Evolutionary conservation across 2,888 invertebrate species (phyloP), one percentile per base, ranked within the genome.

Genomic region (Drosophila atripex): DNA sequence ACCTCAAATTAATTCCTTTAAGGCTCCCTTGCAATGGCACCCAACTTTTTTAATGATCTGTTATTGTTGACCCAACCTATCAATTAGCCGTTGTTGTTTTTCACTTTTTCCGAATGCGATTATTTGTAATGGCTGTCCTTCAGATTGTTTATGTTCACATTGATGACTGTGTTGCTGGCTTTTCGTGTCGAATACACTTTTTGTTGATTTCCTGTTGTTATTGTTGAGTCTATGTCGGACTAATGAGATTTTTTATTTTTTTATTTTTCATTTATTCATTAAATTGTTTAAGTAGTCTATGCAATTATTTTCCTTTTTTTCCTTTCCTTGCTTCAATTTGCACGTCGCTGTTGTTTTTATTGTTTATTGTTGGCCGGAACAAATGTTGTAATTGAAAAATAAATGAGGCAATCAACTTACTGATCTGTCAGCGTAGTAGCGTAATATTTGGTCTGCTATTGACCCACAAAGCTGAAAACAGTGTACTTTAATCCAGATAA

Each of bases 371-470:
- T 71, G 73, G 73, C 66, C 76, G 76, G 57, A 66, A 86, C 84
- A 88, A 87, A 79, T 88, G 84, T 82, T 84, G 88, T 83, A 88
- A 88, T 83, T 86, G 83, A 82, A 82, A 82, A 88, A 86, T 82
- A 82, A 82, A 82, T 82, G 82, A 82, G 86, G 82, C 82, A 82
- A 82, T 83, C 82, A 83, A 88, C 82, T 86, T 86, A 77, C 80
- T 73, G 82, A 83, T 88, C 82, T 83, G 86, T 88, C 80, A 86
- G 83, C 68, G 47, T 46, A 61, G 60, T 63, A 63, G 30, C 64
- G 54, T 75, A 82, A 87, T 87, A 88, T 86, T 83, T 82, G 79
- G 60, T 68, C 68, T 86, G 88, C 83, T 79, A 86, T 88, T 86
- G 86, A 88, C 75, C 80, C 69, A 51, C 69, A 54, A 55, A 47